Evolutionary conservation across 2,113 vertebrate genomes (phyloP).

Genomic region (Myotis davidii): DNA sequence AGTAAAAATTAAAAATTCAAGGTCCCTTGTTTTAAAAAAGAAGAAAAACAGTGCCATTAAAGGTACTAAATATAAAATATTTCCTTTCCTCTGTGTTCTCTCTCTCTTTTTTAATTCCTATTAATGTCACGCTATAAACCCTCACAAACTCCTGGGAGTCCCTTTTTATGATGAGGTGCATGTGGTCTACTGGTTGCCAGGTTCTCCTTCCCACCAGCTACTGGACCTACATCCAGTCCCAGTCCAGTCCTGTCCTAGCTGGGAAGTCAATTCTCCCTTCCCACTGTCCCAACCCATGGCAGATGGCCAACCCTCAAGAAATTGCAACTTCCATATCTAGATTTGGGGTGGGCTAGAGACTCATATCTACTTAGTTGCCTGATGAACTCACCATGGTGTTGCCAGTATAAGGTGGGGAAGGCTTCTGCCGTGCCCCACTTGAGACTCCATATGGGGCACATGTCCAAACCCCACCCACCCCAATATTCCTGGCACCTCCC

Average conservation of each 20-base stretch:
- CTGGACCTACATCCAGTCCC: not conserved
- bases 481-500: not conserved
- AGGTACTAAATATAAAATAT: not conserved
- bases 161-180: not conserved
- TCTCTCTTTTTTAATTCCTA: not conserved
- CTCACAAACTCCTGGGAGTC: not conserved
- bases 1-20: conserved; percentile 15
- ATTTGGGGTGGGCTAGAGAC: not conserved
- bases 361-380: not conserved
- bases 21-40: not conserved
- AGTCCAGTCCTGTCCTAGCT: not conserved
- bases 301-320: not conserved
- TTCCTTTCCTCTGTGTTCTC: not conserved
- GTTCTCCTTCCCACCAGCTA: not conserved
- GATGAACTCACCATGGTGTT: not conserved
- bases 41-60: not conserved
- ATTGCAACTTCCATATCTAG: not conserved
- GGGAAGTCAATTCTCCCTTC: not conserved
- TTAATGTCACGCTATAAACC: not conserved
- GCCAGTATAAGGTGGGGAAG: not conserved
- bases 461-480: not conserved
- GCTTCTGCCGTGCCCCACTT: not conserved
- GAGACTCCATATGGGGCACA: not conserved
- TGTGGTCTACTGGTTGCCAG: not conserved
- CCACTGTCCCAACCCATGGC: not conserved